Percentiles rank a stretch among this genome's conserved stretches.
Evolutionary conservation across 30 jellyfish, hydroid and myxozoan species (phyloP).

Genomic region (Pseudorhiza aurosa): DNA sequence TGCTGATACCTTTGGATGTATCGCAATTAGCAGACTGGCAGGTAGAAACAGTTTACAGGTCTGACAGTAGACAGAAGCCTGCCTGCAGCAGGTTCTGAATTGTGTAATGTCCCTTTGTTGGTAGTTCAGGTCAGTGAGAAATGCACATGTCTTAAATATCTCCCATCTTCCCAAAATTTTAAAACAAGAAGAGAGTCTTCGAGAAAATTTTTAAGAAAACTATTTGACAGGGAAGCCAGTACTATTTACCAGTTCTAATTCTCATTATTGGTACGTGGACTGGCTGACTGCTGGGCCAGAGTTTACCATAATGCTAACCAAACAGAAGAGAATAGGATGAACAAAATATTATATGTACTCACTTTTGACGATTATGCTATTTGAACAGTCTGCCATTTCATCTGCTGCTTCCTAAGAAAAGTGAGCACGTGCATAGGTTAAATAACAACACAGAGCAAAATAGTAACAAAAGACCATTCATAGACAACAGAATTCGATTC

Average conservation of each 20-base stretch:
- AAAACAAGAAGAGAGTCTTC: too few species aligned
- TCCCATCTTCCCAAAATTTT: conserved; percentile 4
- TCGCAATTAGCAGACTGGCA: conserved; percentile 20
- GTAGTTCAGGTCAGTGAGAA: conserved; percentile 22
- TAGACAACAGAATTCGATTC: not conserved
- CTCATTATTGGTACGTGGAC: too few species aligned
- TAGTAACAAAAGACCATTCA: not conserved
- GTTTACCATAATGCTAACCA: not conserved
- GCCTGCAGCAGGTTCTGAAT: conserved; percentile 59
- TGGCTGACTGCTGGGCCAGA: too few species aligned
- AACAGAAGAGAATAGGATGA: not conserved
- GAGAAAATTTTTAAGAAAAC: too few species aligned
- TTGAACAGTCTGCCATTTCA: conserved; percentile 51
- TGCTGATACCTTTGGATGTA: not conserved
- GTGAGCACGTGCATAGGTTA: conserved; percentile 23
- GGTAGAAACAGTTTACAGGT: conserved; percentile 64
- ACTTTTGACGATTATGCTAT: conserved; percentile 27
- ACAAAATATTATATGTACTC: not conserved
- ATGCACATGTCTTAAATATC: conserved; percentile 75
- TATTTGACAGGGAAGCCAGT: too few species aligned
- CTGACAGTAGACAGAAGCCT: conserved; percentile 41
- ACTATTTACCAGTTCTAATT: too few species aligned
- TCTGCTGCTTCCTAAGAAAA: conserved; percentile 46
- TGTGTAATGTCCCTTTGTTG: conserved; percentile 73
- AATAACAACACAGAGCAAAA: too few species aligned